Conservation (phyloP, 2,797 vertebrate species). For the Muscicapa striata region DNA sequence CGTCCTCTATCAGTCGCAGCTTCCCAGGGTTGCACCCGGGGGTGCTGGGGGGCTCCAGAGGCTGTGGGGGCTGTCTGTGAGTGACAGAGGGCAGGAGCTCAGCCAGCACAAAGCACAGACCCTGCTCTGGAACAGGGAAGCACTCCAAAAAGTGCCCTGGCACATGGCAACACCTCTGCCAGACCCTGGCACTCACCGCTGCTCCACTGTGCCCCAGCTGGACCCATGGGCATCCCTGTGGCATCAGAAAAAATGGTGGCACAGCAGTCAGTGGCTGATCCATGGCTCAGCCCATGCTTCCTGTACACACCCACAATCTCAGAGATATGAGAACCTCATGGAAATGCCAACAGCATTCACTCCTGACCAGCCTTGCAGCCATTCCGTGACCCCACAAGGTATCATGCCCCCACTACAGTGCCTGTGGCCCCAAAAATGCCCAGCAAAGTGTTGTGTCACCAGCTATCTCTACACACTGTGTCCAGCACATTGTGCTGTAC, state of each 20-base stretch:
- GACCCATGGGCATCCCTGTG: neutral
- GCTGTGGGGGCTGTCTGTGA: neutral
- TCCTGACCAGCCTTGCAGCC: neutral
- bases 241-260: neutral
- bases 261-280: neutral
- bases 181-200: neutral
- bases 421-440: neutral
- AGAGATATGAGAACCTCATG: accelerated
- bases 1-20: neutral
- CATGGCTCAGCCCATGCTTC: neutral
- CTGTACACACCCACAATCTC: accelerated
- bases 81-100: neutral
- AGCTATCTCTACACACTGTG: neutral
- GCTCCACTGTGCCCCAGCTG: neutral
- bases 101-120: neutral
- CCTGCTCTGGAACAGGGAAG: neutral
- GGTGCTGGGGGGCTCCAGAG: neutral
- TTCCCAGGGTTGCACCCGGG: neutral
- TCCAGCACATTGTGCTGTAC: neutral
- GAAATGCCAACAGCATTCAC: neutral
- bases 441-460: neutral
- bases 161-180: accelerated
- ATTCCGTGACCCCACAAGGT: no score
- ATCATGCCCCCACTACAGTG: accelerated
- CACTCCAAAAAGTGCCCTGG: neutral